These are phyloP conservation scores for Tauraco hartlaubi DNA, from an alignment of 2,797 vertebrate genomes.

Conservation along the genomic window DNA sequence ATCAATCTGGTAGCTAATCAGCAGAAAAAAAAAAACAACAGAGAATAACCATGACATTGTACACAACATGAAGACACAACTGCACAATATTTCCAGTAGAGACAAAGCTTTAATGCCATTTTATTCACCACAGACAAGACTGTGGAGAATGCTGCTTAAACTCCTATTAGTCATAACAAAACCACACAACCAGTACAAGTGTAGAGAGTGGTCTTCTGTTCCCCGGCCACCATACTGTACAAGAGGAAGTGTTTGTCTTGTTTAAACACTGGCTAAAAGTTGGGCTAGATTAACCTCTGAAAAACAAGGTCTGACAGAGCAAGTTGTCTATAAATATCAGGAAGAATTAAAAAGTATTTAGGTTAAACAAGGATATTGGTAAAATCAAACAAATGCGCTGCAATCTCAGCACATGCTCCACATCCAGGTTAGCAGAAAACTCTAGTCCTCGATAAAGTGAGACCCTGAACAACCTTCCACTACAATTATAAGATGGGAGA, in stretches of 20 bases:
- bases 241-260: neutral
- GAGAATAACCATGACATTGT: neutral
- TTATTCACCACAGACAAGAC: neutral
- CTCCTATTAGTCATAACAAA: neutral
- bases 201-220: neutral
- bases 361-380: neutral
- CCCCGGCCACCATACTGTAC: neutral
- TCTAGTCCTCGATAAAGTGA: neutral
- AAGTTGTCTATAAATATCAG: neutral
- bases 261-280: neutral
- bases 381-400: neutral
- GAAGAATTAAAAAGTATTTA: neutral
- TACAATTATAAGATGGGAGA: neutral
- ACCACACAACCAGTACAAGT: neutral
- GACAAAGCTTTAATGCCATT: neutral
- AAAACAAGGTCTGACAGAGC: neutral
- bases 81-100: neutral
- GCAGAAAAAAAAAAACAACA: neutral
- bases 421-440: neutral
- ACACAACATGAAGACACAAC: neutral
- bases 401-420: neutral
- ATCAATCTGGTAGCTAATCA: neutral
- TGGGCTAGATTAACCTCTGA: neutral
- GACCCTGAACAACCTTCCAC: neutral
- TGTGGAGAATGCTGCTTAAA: neutral